A percentile compares a stretch with the other conserved stretches of the same genome.
These are phyloP conservation scores for Spilarctia lutea DNA, from an alignment of 2,888 invertebrate genomes.

Conservation along the genomic window DNA sequence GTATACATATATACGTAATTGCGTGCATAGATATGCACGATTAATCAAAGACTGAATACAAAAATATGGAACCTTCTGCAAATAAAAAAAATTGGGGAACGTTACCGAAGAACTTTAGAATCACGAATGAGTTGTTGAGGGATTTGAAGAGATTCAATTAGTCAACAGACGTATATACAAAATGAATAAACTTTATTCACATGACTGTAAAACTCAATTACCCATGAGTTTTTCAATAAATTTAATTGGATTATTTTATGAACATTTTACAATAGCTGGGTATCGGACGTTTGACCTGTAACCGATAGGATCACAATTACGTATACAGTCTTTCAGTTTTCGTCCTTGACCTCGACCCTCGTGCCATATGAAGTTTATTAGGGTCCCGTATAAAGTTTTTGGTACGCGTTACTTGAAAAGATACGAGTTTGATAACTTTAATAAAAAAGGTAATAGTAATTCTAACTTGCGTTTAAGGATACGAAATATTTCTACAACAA, in stretches of 20 bases:
- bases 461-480: background rate
- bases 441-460: conserved; percentile 15
- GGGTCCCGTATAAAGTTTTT: conserved; percentile 30
- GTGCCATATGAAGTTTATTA: conserved; percentile 38
- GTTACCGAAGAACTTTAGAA: background rate
- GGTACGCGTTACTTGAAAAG: conserved; percentile 19
- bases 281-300: conserved; percentile 23
- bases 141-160: background rate
- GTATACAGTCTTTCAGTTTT: conserved; percentile 19
- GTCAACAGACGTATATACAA: background rate
- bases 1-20: too few species aligned
- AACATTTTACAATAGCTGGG: background rate
- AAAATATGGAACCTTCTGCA: background rate
- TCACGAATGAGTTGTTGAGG: background rate
- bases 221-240: background rate
- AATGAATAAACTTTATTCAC: background rate
- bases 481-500: background rate
- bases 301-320: conserved; percentile 28
- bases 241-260: conserved; percentile 13
- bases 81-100: background rate
- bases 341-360: conserved; percentile 35
- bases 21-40: too few species aligned
- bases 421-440: conserved; percentile 22
- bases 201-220: background rate
- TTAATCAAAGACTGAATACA: background rate